Conservation (phyloP, 1,140 invertebrate genomes). For the Charaxes varanes region DNA sequence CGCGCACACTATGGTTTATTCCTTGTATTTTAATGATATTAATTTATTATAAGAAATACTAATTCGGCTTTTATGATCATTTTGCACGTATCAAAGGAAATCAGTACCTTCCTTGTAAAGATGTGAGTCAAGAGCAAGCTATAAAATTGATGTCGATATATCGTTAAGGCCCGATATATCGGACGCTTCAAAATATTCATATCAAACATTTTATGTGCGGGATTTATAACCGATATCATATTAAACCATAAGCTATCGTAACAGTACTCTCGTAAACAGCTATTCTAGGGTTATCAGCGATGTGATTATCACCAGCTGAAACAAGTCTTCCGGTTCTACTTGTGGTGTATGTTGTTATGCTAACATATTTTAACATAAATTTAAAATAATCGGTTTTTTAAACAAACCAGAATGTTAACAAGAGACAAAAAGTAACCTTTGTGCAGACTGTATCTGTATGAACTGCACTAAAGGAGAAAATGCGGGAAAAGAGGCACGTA, state of each 20-base stretch:
- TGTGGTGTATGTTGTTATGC: too few species aligned
- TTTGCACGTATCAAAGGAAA: background rate
- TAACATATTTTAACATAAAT: too few species aligned
- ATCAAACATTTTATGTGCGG: slow-evolving; percentile 14
- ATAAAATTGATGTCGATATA: slow-evolving; percentile 10
- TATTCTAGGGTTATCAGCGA: slow-evolving; percentile 22
- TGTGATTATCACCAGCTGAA: too few species aligned
- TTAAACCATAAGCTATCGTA: slow-evolving; percentile 17
- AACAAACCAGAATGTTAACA: too few species aligned
- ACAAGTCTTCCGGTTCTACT: too few species aligned
- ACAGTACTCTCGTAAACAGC: slow-evolving; percentile 17
- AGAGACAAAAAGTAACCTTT: too few species aligned
- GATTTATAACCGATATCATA: slow-evolving; percentile 22
- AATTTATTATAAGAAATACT: slow-evolving; percentile 1
- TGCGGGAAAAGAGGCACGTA: too few species aligned
- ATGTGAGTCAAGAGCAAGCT: slow-evolving; percentile 1
- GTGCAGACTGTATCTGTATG: too few species aligned
- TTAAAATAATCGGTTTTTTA: too few species aligned
- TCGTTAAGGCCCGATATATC: slow-evolving; percentile 3
- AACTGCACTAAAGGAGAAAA: too few species aligned
- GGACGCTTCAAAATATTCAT: slow-evolving; percentile 13
- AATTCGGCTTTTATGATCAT: background rate
- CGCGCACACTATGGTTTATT: background rate
- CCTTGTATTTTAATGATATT: background rate
- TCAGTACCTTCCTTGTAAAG: slow-evolving; percentile 6